phyloP scores from a whole-genome alignment of 2,797 vertebrate species.

The Cyclura pinguis region DNA sequence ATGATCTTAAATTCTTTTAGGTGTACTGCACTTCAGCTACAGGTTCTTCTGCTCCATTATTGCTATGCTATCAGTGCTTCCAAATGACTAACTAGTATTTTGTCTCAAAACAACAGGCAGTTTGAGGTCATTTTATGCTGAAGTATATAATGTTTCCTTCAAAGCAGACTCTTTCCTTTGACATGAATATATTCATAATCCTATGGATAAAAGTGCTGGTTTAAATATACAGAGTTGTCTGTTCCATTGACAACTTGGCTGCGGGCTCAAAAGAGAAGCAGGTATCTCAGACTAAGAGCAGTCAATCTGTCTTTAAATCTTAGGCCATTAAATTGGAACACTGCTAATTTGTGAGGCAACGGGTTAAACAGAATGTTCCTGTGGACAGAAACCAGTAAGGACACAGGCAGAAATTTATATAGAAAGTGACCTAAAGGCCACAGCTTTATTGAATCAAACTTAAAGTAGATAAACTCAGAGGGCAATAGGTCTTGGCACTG shows the following conservation, averaged over 20 bases:
- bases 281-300: conserved; percentile 50
- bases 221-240: conserved; percentile 37
- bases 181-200: conserved; percentile 34
- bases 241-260: conserved; percentile 26
- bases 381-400: conserved; percentile 32
- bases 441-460: conserved; percentile 51
- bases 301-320: conserved; percentile 40
- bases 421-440: conserved; percentile 54
- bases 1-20: neutral
- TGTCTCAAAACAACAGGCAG: neutral
- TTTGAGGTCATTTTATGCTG: neutral
- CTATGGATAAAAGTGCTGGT: neutral
- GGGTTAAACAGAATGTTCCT: conserved; percentile 41
- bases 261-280: neutral
- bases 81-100: neutral
- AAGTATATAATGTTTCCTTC: neutral
- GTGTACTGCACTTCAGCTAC: neutral
- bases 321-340: conserved; percentile 15
- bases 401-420: conserved; percentile 46
- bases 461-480: conserved; percentile 49
- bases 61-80: neutral
- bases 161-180: neutral
- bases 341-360: conserved; percentile 47
- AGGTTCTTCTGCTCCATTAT: neutral
- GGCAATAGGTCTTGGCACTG: conserved; percentile 23